Conservation (phyloP, 2,888 invertebrate species). For the Sinodicranocentrus sp. region DNA sequence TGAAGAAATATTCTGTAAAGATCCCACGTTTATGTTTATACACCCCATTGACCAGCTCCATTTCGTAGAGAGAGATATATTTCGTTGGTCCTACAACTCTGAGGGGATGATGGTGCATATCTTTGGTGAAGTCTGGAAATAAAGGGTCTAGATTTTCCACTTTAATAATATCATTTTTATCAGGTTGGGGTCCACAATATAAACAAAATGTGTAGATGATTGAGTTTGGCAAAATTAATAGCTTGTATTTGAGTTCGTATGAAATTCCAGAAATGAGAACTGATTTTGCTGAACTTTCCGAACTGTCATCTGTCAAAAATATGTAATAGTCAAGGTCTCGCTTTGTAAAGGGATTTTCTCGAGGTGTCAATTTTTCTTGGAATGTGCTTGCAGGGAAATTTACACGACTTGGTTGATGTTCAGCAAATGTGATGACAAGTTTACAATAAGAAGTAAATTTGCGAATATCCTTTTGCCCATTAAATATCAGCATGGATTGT, state of each 20-base stretch:
- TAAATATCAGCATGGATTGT: not conserved
- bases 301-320: not conserved
- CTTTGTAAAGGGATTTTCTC: not conserved
- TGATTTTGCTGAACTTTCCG: not conserved
- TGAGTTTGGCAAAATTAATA: not conserved
- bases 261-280: slow-evolving; percentile 51
- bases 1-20: not conserved
- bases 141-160: not conserved
- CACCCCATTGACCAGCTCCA: not conserved
- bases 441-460: not conserved
- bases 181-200: too few species aligned
- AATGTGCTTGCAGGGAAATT: not conserved
- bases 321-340: not conserved
- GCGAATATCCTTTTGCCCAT: not conserved
- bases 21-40: not conserved
- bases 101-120: not conserved
- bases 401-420: not conserved
- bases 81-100: not conserved
- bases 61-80: not conserved
- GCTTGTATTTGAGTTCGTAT: not conserved
- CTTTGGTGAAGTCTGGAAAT: not conserved
- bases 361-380: not conserved
- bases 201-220: not conserved
- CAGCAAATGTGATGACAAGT: not conserved
- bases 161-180: not conserved